These are phyloP conservation scores for Panagrolaimus sp. DNA, from an alignment of 1,140 invertebrate species.

Conservation along the genomic window DNA sequence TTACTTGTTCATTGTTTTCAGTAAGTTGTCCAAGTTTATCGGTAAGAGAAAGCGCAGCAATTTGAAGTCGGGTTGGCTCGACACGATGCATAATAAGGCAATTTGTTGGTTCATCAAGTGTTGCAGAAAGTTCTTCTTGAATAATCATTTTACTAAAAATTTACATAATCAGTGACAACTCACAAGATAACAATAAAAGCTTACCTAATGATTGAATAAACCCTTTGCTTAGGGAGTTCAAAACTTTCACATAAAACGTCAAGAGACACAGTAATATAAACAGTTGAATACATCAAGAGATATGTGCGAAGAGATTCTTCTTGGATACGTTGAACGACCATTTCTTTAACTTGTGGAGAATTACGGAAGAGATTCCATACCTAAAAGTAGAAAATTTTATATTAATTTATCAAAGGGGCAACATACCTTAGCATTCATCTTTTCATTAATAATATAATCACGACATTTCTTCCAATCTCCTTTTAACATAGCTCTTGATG, in stretches of 20 bases:
- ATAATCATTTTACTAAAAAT: constrained; percentile 89
- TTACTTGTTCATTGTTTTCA: constrained; percentile 84
- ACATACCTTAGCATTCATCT: constrained; percentile 4
- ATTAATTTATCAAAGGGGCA: no score
- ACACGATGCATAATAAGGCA: constrained; percentile 97
- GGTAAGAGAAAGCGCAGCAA: constrained; percentile 85
- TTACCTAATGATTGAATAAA: constrained; percentile 82
- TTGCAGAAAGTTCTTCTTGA: constrained; percentile 85
- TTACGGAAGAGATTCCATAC: constrained; percentile 58
- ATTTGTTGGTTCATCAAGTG: constrained; percentile 92
- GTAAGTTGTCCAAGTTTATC: constrained; percentile 88
- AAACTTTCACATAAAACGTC: constrained; percentile 82
- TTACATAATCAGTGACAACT: background rate
- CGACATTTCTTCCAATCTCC: constrained; percentile 77
- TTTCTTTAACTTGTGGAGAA: background rate
- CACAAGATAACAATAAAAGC: constrained; percentile 1
- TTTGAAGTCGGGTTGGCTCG: constrained; percentile 91
- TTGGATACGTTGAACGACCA: background rate
- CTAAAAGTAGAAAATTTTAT: no score
- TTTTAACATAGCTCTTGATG: constrained; percentile 92
- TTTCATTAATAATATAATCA: constrained; percentile 6
- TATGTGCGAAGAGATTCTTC: background rate
- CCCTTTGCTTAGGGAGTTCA: constrained; percentile 75
- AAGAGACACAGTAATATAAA: constrained; percentile 67
- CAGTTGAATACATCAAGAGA: constrained; percentile 71